Percentiles rank a stretch among this genome's conserved stretches.
These are phyloP conservation scores for Enteromius unitaeniatus DNA, from an alignment of 2,797 vertebrate species.

Conservation along the genomic window DNA sequence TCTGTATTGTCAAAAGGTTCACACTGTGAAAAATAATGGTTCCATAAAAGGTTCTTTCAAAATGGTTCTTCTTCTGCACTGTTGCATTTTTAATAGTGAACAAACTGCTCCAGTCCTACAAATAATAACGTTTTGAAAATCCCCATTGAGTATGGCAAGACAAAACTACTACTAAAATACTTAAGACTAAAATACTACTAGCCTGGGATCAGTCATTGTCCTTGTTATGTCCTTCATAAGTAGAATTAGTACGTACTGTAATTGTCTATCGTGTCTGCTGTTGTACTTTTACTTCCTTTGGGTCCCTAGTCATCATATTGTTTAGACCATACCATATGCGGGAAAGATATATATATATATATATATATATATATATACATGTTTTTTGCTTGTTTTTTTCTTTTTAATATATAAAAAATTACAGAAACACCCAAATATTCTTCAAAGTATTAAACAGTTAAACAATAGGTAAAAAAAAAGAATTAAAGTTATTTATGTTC, in stretches of 20 bases:
- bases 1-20: neutral
- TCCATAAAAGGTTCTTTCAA: neutral
- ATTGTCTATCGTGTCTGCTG: neutral
- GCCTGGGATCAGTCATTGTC: neutral
- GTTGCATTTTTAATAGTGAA: neutral
- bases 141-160: neutral
- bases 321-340: neutral
- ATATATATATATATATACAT: too few species aligned
- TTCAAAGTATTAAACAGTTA: neutral
- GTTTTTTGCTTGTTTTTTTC: neutral
- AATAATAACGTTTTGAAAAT: neutral
- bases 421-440: neutral
- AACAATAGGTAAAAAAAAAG: too few species aligned
- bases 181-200: conserved; percentile 7
- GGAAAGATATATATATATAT: neutral
- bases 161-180: too few species aligned
- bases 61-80: neutral
- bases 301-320: neutral
- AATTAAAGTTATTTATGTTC: neutral
- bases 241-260: neutral
- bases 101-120: neutral
- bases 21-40: neutral
- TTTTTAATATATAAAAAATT: too few species aligned
- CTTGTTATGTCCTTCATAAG: neutral
- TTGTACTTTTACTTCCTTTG: neutral